These are phyloP conservation scores for Chionomys nivalis DNA, from an alignment of 2,113 vertebrate species.

Conservation along the genomic window DNA sequence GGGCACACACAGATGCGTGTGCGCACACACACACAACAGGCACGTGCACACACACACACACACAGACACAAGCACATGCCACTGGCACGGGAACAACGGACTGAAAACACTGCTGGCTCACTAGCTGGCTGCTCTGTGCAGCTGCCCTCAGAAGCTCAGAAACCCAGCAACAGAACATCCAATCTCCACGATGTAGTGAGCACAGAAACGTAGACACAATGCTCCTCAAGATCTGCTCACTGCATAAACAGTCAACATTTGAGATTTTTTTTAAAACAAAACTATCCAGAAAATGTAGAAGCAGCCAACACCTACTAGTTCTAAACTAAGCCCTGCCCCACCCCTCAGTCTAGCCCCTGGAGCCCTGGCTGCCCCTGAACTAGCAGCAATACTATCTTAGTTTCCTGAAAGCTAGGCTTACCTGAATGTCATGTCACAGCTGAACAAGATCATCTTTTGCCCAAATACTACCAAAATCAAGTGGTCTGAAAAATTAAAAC, in stretches of 20 bases:
- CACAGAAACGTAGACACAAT: background rate
- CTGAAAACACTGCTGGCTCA: background rate
- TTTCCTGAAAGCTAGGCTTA: background rate
- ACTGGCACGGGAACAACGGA: background rate
- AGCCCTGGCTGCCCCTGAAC: background rate
- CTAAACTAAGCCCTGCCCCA: background rate
- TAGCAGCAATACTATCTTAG: background rate
- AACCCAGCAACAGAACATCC: background rate
- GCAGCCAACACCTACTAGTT: background rate
- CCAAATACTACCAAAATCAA: background rate
- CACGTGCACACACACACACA: too few relatives aligned
- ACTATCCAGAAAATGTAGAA: background rate
- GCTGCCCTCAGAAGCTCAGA: background rate
- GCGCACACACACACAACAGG: too few relatives aligned
- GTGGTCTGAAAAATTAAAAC: background rate
- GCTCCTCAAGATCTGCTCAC: background rate
- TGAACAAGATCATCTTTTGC: background rate
- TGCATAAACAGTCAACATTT: background rate
- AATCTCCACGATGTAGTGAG: background rate
- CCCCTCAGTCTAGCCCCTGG: background rate
- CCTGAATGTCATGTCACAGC: background rate
- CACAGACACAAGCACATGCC: too few relatives aligned
- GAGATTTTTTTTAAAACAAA: background rate
- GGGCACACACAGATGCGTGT: too few relatives aligned
- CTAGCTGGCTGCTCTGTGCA: background rate